These are phyloP conservation scores for Brenthis ino DNA, from an alignment of 2,888 invertebrate genomes.

Conservation along the genomic window DNA sequence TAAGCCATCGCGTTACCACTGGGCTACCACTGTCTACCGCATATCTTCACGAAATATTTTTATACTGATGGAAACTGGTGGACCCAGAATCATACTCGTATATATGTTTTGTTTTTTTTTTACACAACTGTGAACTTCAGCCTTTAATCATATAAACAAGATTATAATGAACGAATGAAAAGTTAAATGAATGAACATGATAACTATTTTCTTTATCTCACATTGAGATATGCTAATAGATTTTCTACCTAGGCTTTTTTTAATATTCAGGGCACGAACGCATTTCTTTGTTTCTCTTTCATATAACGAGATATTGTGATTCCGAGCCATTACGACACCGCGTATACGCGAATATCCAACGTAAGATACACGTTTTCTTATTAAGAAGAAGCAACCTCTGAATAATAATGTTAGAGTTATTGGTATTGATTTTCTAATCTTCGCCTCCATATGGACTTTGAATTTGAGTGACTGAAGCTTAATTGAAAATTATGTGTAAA, in stretches of 20 bases:
- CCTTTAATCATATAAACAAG: too few relatives aligned
- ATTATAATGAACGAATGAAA: neutral
- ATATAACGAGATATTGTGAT: conserved; percentile 81
- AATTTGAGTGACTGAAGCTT: conserved; percentile 5
- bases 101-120: too few relatives aligned
- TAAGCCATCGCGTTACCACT: too few relatives aligned
- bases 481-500: neutral
- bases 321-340: conserved; percentile 74
- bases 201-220: neutral
- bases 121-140: too few relatives aligned
- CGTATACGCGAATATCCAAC: conserved; percentile 75
- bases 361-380: conserved; percentile 79
- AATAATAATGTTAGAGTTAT: conserved; percentile 61
- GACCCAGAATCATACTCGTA: too few relatives aligned
- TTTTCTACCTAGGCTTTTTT: conserved; percentile 33
- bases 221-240: conserved; percentile 37
- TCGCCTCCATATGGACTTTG: conserved; percentile 34
- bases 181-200: conserved; percentile 1
- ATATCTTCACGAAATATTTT: too few relatives aligned
- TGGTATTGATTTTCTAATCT: conserved; percentile 54
- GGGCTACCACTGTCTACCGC: too few relatives aligned
- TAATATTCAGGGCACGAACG: conserved; percentile 68
- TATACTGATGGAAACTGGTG: too few relatives aligned
- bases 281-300: conserved; percentile 75
- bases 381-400: conserved; percentile 67